Evolutionary conservation across 2,888 invertebrate genomes (phyloP).

Genomic region (Drosophila pegasa): DNA sequence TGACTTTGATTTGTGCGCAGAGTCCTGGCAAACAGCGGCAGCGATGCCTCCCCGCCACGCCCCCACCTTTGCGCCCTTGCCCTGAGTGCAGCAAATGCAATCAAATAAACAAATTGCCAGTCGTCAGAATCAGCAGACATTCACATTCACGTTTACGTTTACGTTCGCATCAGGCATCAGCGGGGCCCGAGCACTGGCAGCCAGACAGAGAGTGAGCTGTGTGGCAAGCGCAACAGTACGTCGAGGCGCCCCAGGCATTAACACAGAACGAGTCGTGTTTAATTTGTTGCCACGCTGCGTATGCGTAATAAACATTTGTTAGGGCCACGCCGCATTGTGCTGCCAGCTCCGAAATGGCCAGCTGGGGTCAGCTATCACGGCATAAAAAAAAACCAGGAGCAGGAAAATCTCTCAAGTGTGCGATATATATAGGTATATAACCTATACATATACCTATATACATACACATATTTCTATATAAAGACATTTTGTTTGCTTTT

Average conservation of each 20-base stretch:
- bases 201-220: background rate
- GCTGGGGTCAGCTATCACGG: background rate
- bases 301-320: constrained; percentile 60
- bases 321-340: constrained; percentile 11
- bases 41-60: background rate
- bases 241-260: constrained; percentile 44
- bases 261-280: constrained; percentile 46
- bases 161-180: constrained; percentile 12
- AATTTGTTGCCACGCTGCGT: constrained; percentile 59
- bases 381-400: background rate
- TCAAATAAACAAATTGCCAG: constrained; percentile 70
- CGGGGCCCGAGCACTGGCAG: background rate
- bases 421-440: too few relatives aligned
- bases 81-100: constrained; percentile 54
- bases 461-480: background rate
- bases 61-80: background rate
- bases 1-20: constrained; percentile 67
- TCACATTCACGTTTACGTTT: constrained; percentile 22
- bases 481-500: background rate
- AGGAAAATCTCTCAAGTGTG: background rate
- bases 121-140: constrained; percentile 50
- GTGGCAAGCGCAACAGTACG: background rate
- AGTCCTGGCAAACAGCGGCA: constrained; percentile 39
- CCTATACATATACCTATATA: background rate
- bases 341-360: constrained; percentile 4